Evolutionary conservation across 2,797 vertebrate species (phyloP), one percentile per base, ranked within the genome.

Genomic region (Acipenser ruthenus): DNA sequence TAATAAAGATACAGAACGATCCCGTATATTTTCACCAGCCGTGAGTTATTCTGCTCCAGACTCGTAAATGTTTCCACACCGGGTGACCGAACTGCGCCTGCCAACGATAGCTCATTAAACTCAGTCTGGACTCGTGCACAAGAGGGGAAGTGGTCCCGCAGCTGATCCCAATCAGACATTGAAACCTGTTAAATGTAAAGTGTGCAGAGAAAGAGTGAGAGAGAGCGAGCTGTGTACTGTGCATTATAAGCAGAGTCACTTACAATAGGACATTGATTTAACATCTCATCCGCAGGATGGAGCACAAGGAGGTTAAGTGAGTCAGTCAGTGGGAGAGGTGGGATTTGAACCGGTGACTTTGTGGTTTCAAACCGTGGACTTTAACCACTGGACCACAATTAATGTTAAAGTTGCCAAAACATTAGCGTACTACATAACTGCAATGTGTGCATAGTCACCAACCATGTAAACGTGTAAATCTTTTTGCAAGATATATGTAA

Each of bases 261-360:
- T 67, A 80, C 65, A 72, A 66, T 50, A 55, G 8, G 11, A 64
- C 70, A 63, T 1, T 67, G 1, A 65, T 73, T 78, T 66, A 69
- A 62, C 63, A 66, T 76, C 73, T 72, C 70, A 68, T 76, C 78
- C 69, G 51, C 87, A 83, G 82, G 66, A 87, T 83, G 84, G n/a
- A n/a, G 15, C 23, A 37, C 15, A 18, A 18, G 15, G 15, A 18
- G 15, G 15, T 18, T 18, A 18, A 18, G 15, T 18, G 15, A 18
- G 15, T 18, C 15, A 18, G 15, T 18, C 15, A 18, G 15, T 18
- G 15, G 1, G 1, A 18, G 15, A 18, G 15, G 15, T 18, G 15
- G 1, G 15, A 18, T 18, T 18, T 18, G 15, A 18, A 18, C 15
- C 15, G 1, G 1, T 18, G 15, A 18, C 15, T 1, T 1, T 18